These are phyloP conservation scores for Hydriomena furcata DNA, from an alignment of 2,888 invertebrate genomes.

Conservation along the genomic window DNA sequence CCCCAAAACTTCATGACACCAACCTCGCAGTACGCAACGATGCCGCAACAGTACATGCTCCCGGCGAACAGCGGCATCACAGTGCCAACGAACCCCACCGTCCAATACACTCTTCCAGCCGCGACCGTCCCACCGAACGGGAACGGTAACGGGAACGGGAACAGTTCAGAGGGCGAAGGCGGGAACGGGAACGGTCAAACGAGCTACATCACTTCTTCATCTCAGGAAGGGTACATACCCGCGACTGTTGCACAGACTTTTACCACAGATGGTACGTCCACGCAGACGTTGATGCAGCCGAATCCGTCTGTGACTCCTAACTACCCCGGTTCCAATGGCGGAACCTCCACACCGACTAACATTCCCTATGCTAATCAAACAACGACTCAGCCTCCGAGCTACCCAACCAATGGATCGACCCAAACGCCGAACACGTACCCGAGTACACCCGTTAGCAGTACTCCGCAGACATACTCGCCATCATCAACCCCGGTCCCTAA, in stretches of 20 bases:
- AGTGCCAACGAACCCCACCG: slow-evolving; percentile 58
- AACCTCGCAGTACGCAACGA: slow-evolving; percentile 63
- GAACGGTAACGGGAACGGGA: slow-evolving; percentile 57
- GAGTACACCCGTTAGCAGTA: slow-evolving; percentile 52
- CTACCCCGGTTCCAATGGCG: slow-evolving; percentile 60
- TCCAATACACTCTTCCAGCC: slow-evolving; percentile 64
- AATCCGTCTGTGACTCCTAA: slow-evolving; percentile 56
- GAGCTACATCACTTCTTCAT: slow-evolving; percentile 73
- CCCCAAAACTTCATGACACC: slow-evolving; percentile 68
- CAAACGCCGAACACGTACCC: slow-evolving; percentile 55
- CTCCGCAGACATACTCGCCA: slow-evolving; percentile 66
- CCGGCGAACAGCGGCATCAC: slow-evolving; percentile 61
- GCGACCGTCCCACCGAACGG: slow-evolving; percentile 53
- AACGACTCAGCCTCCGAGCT: slow-evolving; percentile 59
- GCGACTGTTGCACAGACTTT: slow-evolving; percentile 58
- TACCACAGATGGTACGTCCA: slow-evolving; percentile 52
- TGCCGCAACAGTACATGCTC: slow-evolving; percentile 74
- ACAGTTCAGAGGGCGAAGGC: slow-evolving; percentile 54
- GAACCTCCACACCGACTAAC: slow-evolving; percentile 29
- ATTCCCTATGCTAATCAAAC: slow-evolving; percentile 46
- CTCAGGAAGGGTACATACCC: slow-evolving; percentile 66
- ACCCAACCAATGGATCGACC: slow-evolving; percentile 61
- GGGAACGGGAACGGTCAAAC: slow-evolving; percentile 62
- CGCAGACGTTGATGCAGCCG: slow-evolving; percentile 55
- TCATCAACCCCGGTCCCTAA: slow-evolving; percentile 69